Base-by-base conservation (phyloP, 64 coral and sea anemone species). In the Platygyra sinensis region DNA sequence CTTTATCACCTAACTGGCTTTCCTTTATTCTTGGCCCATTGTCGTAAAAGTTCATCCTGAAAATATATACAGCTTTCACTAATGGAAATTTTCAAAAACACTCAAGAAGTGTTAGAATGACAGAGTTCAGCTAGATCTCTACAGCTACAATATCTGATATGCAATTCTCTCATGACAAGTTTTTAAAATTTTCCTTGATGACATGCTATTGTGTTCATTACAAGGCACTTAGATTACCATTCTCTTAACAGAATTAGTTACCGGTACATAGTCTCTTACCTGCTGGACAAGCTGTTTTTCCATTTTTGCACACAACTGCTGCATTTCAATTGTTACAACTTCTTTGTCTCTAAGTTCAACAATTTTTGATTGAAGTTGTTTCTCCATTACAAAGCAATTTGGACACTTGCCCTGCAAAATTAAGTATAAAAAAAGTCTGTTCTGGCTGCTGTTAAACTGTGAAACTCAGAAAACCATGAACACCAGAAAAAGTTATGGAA, bases 11-110 rank as follows among this genome's bases (percentile, higher is more conserved):
- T 71, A 38, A 85, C 62, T 72, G 63, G 81, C 29, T 94, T 96
- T 87, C 95, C 95, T 87, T 96, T 93, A 73, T 92, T 96, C 67
- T 93, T 96, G 64, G 95, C 95, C 95, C 95, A 96, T 9, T 93
- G 87, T 2, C 95, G 82, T 38, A 96, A 62, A 59, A 96, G 83
- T 30, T 96, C 91, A 83, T 96, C 95, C 95, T 62, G 29, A 33
- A 54, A 29, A 52, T 42, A 25, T 72, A 57, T 57, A 57, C 15
- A 57, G 15, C 42, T 46, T 5, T 46, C 6, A 57, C 54, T 14
- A 12, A 10, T 57, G 54, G 10, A 57, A 16, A 57, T 57, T 57
- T 7, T 16, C 15, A 57, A 57, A 2, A 57, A 12, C 54, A 57
- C 54, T 57, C 15, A 9, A 57, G 11, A 57, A 57, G 54, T 14